Evolutionary conservation across 2,113 vertebrate species (phyloP).

Genomic region (Nycticorax nycticorax): DNA sequence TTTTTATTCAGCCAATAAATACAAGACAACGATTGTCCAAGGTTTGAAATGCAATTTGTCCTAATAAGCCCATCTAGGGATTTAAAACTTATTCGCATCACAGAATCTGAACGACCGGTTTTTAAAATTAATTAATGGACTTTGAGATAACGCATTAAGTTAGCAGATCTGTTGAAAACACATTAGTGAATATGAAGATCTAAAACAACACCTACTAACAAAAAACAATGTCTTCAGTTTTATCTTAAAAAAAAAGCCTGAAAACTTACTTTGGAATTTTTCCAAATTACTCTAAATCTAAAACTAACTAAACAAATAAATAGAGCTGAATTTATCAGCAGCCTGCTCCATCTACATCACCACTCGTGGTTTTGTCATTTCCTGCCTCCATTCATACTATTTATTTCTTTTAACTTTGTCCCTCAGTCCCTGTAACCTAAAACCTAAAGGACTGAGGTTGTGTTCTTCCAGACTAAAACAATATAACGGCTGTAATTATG

Average conservation of each 20-base stretch:
- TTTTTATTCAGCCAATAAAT: neutral
- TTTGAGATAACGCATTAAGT: neutral
- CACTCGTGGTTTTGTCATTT: neutral
- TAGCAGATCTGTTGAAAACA: neutral
- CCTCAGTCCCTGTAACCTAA: neutral
- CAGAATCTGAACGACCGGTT: neutral
- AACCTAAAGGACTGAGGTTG: neutral
- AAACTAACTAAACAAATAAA: neutral
- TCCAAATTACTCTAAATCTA: neutral
- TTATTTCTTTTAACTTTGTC: neutral
- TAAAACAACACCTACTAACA: neutral
- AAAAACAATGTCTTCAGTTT: neutral
- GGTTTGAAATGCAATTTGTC: neutral
- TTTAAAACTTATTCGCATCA: neutral
- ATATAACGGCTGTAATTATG: neutral
- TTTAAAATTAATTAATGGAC: neutral
- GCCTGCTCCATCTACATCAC: neutral
- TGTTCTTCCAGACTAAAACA: neutral
- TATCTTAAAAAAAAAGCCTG: neutral
- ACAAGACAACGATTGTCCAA: neutral
- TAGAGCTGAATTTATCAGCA: neutral
- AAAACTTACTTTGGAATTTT: neutral
- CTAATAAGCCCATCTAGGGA: neutral
- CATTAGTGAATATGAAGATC: neutral
- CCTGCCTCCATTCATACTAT: neutral